Conservation (phyloP, 2,797 vertebrate species). For the Sternotherus odoratus region DNA sequence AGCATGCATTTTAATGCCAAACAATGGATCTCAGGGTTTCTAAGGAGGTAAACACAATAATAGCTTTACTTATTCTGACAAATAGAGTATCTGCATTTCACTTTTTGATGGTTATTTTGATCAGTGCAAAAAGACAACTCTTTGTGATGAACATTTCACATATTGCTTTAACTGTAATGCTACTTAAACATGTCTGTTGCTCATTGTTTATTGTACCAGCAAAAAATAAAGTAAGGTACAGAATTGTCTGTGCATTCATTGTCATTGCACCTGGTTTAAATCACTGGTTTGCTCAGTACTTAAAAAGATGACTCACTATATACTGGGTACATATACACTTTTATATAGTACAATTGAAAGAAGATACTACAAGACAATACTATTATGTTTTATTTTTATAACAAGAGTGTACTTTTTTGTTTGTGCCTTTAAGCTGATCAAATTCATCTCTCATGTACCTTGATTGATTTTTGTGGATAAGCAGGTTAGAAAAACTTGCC, state of each 20-base stretch:
- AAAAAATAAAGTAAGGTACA: background rate
- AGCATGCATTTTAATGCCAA: slow-evolving; percentile 24
- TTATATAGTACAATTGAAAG: background rate
- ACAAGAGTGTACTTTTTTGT: background rate
- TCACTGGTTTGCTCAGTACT: slow-evolving; percentile 3
- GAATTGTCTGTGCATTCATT: background rate
- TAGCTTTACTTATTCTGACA: background rate
- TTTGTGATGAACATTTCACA: slow-evolving; percentile 25
- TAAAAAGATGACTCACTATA: background rate
- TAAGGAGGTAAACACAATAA: slow-evolving; percentile 18
- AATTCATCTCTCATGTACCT: background rate
- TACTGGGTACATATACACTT: background rate
- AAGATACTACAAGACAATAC: too few species aligned
- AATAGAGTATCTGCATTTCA: slow-evolving; percentile 40
- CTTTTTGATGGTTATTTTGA: slow-evolving; percentile 6
- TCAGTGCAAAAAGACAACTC: slow-evolving; percentile 5
- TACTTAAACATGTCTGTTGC: slow-evolving; percentile 17
- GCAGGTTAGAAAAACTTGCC: slow-evolving; percentile 2
- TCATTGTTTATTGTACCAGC: background rate
- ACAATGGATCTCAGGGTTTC: slow-evolving; percentile 25
- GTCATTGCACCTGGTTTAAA: slow-evolving; percentile 46
- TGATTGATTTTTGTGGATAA: background rate
- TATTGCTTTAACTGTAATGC: slow-evolving; percentile 28
- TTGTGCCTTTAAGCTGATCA: background rate
- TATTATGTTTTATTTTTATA: background rate